phyloP scores from a whole-genome alignment of 1,140 invertebrate genomes.

The Solenopsis invicta region DNA sequence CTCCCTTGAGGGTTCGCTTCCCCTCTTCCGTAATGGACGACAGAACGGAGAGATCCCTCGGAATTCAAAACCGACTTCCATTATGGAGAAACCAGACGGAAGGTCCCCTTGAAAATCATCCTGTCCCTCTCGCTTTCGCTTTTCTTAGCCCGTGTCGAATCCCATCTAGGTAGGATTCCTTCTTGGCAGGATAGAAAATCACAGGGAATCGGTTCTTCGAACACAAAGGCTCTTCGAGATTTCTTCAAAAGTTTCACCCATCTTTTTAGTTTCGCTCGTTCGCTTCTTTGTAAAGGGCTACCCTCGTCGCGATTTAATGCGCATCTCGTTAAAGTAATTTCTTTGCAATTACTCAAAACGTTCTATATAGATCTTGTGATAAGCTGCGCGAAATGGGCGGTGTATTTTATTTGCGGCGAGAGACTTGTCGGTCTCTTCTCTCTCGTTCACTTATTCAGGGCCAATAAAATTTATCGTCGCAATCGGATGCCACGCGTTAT shows the following conservation, averaged over 20 bases:
- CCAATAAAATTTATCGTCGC: constrained; percentile 25
- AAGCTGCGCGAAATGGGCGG: neutral
- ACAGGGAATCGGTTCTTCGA: neutral
- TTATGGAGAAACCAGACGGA: constrained; percentile 26
- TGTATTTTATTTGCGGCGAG: neutral
- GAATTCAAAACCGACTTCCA: constrained; percentile 52
- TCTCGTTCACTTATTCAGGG: neutral
- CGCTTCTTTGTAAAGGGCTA: neutral
- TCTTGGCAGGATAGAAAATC: neutral
- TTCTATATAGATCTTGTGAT: neutral
- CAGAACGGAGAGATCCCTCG: constrained; percentile 13
- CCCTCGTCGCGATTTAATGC: neutral
- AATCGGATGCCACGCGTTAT: neutral
- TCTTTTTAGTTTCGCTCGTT: neutral
- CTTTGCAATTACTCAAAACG: neutral
- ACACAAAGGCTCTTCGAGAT: too few species aligned
- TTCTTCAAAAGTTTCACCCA: neutral
- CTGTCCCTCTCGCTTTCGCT: neutral
- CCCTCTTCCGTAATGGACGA: constrained; percentile 35
- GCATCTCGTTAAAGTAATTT: neutral
- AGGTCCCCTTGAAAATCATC: constrained; percentile 35
- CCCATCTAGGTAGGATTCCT: neutral
- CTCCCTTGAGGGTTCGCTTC: constrained; percentile 49
- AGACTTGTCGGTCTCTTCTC: neutral
- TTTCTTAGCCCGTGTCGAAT: neutral